A percentile compares a stretch with the other conserved stretches of the same genome.
These are phyloP conservation scores for Glossophaga mutica DNA, from an alignment of 2,797 vertebrate genomes.

Conservation along the genomic window DNA sequence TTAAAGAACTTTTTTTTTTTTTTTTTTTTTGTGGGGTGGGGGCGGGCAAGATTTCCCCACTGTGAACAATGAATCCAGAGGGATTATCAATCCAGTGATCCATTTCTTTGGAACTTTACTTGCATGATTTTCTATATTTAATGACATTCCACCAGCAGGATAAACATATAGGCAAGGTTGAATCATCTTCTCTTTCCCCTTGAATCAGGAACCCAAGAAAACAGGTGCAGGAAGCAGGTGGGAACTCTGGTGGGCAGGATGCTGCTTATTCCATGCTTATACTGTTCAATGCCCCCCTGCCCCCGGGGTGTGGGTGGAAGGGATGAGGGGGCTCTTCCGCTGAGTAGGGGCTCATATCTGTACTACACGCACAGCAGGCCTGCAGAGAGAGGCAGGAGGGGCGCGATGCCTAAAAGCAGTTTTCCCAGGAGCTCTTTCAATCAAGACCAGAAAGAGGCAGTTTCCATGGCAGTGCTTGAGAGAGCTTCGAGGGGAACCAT, in stretches of 20 bases:
- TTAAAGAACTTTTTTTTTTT: neutral
- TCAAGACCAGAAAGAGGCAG: neutral
- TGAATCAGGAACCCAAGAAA: constrained; percentile 64
- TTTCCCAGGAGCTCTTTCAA: neutral
- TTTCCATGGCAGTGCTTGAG: neutral
- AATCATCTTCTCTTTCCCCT: constrained; percentile 70
- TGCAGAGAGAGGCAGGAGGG: neutral
- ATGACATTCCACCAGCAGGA: constrained; percentile 72
- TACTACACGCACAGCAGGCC: neutral
- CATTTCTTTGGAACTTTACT: constrained; percentile 56
- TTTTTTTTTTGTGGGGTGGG: neutral
- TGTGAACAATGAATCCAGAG: neutral
- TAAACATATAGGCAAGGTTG: constrained; percentile 70
- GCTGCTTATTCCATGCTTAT: constrained; percentile 2
- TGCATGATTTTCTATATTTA: constrained; percentile 75
- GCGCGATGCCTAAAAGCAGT: neutral
- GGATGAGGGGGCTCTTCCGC: neutral
- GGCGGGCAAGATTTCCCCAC: constrained; percentile 21
- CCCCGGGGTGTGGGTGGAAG: neutral
- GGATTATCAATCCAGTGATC: constrained; percentile 33
- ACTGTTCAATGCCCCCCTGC: neutral
- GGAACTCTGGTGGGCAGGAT: constrained; percentile 61
- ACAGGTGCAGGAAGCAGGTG: constrained; percentile 75
- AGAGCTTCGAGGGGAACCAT: neutral
- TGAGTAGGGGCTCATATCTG: neutral